phyloP scores from a whole-genome alignment of 2,113 vertebrate genomes.

The Sterrhoptilus dennistouni region DNA sequence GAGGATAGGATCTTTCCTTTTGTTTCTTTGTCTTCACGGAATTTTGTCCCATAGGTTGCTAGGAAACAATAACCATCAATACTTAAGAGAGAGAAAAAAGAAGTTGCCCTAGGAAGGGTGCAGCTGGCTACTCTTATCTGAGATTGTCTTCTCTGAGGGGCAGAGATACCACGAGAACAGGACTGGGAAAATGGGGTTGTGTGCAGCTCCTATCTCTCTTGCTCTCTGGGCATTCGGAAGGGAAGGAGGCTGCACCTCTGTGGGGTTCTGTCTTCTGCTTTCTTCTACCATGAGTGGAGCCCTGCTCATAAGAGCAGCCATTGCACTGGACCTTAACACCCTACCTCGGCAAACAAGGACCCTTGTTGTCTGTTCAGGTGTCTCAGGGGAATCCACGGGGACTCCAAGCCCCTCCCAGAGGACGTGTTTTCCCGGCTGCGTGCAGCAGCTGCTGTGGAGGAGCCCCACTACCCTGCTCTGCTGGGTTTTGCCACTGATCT shows the following conservation, averaged over 20 bases:
- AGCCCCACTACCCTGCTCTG: too few relatives aligned
- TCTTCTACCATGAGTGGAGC: background rate
- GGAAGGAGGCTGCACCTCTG: background rate
- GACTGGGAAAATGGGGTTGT: background rate
- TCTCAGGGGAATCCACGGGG: background rate
- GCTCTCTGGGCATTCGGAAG: background rate
- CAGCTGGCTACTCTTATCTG: background rate
- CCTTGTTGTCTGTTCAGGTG: too few relatives aligned
- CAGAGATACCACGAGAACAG: background rate
- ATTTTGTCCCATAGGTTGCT: background rate
- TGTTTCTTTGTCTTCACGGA: background rate
- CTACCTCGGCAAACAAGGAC: too few relatives aligned
- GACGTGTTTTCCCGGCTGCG: accelerated
- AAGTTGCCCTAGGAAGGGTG: background rate
- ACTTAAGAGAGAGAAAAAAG: background rate
- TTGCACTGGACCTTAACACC: background rate
- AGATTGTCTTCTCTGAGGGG: background rate
- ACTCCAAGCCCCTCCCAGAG: accelerated
- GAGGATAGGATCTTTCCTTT: background rate
- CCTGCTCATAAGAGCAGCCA: accelerated
- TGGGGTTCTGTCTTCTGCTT: background rate
- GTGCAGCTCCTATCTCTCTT: background rate
- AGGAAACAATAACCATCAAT: background rate
- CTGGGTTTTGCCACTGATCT: too few relatives aligned
- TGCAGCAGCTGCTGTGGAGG: background rate